These are phyloP conservation scores for Cheilosia scutellata DNA, from an alignment of 2,888 invertebrate species.

Conservation along the genomic window DNA sequence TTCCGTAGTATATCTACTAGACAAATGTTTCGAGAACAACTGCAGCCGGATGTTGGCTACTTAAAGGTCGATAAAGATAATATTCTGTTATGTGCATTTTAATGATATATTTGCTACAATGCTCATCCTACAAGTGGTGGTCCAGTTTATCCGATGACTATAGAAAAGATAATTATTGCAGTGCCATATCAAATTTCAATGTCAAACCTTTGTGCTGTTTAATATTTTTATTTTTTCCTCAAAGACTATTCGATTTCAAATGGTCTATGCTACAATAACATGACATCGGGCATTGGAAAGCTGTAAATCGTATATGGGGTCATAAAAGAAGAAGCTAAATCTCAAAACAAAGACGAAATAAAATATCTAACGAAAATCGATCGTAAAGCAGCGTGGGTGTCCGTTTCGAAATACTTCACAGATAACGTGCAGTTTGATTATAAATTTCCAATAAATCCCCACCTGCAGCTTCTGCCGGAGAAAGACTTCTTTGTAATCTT, in stretches of 20 bases:
- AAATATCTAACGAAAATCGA: constrained; percentile 33
- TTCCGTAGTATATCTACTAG: no score
- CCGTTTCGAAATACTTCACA: constrained; percentile 1
- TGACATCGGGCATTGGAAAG: constrained; percentile 5
- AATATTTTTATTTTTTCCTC: neutral
- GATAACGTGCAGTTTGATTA: constrained; percentile 12
- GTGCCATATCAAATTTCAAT: constrained; percentile 43
- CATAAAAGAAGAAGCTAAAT: constrained; percentile 34
- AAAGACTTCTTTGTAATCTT: constrained; percentile 34
- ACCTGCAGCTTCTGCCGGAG: constrained; percentile 20
- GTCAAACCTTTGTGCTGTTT: constrained; percentile 30
- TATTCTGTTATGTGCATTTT: constrained; percentile 11
- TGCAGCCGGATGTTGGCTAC: constrained; percentile 8
- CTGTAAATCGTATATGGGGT: constrained; percentile 41
- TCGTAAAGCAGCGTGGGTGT: constrained; percentile 46
- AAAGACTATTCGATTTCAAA: constrained; percentile 19
- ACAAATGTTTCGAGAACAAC: neutral
- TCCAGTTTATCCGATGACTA: constrained; percentile 19
- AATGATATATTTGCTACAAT: neutral
- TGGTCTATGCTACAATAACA: neutral
- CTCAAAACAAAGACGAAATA: constrained; percentile 26
- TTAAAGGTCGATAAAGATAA: constrained; percentile 29
- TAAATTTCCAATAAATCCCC: constrained; percentile 36
- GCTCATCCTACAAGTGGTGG: constrained; percentile 28
- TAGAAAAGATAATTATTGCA: neutral